A percentile compares a stretch with the other conserved stretches of the same genome.
phyloP scores from a whole-genome alignment of 2,797 vertebrate genomes.

The Acanthurus leucopareius region DNA sequence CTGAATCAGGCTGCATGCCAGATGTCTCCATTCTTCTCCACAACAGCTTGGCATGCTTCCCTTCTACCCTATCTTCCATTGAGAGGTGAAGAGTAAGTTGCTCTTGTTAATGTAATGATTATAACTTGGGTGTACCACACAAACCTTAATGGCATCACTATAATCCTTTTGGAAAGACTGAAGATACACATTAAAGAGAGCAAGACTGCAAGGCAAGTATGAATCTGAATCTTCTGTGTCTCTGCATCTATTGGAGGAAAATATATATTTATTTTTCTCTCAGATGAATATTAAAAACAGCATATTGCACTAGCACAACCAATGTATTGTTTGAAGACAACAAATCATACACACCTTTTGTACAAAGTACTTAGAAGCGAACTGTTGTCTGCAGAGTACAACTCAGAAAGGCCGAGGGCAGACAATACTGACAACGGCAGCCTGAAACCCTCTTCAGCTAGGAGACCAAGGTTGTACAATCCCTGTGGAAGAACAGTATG shows the following conservation, averaged over 20 bases:
- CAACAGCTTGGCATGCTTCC: too few relatives aligned
- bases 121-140: constrained; percentile 21
- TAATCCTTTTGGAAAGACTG: constrained; percentile 77
- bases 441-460: constrained; percentile 82
- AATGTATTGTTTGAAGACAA: background rate
- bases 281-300: background rate
- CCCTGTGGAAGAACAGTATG: constrained; percentile 75
- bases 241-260: constrained; percentile 80
- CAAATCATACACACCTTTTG: constrained; percentile 71
- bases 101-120: background rate
- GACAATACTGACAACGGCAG: constrained; percentile 76
- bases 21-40: too few relatives aligned
- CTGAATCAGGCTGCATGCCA: too few relatives aligned
- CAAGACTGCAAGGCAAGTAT: constrained; percentile 88
- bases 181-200: constrained; percentile 80
- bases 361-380: constrained; percentile 80
- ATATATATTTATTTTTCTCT: background rate
- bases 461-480: constrained; percentile 87
- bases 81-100: too few relatives aligned
- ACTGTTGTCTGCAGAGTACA: constrained; percentile 73
- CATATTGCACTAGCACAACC: background rate
- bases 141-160: constrained; percentile 76
- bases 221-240: constrained; percentile 82
- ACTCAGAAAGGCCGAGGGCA: constrained; percentile 80
- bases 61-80: too few relatives aligned